Conservation (phyloP, 2,113 vertebrate genomes). For the Empidonax alnorum region DNA sequence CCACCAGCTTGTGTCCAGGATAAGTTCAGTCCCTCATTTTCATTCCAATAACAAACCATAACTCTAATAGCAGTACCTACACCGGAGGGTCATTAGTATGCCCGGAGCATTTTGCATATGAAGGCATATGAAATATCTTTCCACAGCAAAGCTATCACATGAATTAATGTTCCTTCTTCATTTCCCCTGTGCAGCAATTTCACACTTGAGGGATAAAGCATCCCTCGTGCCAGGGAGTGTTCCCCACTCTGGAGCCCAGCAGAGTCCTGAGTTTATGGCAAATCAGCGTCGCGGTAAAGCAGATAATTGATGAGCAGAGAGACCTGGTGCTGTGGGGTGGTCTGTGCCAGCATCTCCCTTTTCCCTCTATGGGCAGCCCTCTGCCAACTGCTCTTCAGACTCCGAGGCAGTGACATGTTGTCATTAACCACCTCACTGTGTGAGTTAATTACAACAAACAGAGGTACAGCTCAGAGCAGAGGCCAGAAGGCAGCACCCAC, state of each 20-base stretch:
- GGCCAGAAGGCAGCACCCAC: background rate
- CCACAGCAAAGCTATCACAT: background rate
- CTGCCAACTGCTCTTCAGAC: background rate
- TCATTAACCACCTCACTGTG: background rate
- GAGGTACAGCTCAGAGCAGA: background rate
- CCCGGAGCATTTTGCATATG: background rate
- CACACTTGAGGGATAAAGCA: constrained; percentile 13
- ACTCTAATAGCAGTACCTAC: background rate
- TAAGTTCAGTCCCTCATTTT: background rate
- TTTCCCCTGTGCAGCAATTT: background rate
- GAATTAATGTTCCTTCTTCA: background rate
- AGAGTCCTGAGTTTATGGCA: background rate
- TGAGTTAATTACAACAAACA: background rate
- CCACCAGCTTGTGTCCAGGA: background rate
- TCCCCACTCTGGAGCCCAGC: background rate
- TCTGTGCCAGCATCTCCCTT: background rate
- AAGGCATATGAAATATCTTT: background rate
- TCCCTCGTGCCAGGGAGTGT: background rate
- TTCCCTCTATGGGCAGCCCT: background rate
- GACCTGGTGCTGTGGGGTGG: background rate
- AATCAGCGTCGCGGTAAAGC: background rate
- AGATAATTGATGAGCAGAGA: background rate
- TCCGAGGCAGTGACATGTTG: background rate
- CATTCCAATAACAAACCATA: background rate
- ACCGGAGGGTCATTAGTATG: background rate